phyloP scores from a whole-genome alignment of 2,888 invertebrate species.

The Unio pictorum region DNA sequence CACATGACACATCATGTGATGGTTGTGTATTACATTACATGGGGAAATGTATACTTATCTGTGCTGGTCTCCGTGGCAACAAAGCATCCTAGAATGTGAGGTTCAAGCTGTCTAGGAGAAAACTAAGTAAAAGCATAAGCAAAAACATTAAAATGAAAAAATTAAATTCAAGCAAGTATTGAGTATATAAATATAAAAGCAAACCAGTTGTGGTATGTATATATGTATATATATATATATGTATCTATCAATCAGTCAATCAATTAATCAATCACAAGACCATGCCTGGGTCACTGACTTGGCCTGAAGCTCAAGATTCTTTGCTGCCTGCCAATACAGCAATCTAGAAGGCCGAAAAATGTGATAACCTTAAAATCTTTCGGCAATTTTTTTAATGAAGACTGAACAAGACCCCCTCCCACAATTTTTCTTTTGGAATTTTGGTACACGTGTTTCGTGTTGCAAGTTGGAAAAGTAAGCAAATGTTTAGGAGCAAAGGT shows the following conservation, averaged over 20 bases:
- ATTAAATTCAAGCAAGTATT: slow-evolving; percentile 13
- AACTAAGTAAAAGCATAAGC: slow-evolving; percentile 32
- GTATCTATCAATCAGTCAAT: slow-evolving; percentile 22
- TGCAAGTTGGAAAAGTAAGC: slow-evolving; percentile 21
- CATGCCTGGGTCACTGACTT: slow-evolving; percentile 47
- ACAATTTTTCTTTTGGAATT: neutral
- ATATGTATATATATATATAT: slow-evolving; percentile 17
- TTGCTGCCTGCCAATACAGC: neutral
- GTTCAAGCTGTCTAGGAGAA: slow-evolving; percentile 29
- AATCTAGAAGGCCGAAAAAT: no score
- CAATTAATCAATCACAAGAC: slow-evolving; percentile 25
- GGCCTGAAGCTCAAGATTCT: slow-evolving; percentile 22
- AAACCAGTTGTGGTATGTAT: slow-evolving; percentile 13
- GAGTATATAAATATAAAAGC: slow-evolving; percentile 14
- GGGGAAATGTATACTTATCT: slow-evolving; percentile 19
- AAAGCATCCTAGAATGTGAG: slow-evolving; percentile 6
- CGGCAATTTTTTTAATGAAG: no score
- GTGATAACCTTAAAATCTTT: no score
- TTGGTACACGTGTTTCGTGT: slow-evolving; percentile 52
- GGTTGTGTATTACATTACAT: slow-evolving; percentile 17
- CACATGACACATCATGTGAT: slow-evolving; percentile 3
- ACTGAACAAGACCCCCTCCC: no score
- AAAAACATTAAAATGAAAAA: slow-evolving; percentile 16
- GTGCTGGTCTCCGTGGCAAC: slow-evolving; percentile 16
- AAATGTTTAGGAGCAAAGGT: slow-evolving; percentile 17